Evolutionary conservation across 2,113 vertebrate genomes (phyloP).

Genomic region (Entelurus aequoreus): DNA sequence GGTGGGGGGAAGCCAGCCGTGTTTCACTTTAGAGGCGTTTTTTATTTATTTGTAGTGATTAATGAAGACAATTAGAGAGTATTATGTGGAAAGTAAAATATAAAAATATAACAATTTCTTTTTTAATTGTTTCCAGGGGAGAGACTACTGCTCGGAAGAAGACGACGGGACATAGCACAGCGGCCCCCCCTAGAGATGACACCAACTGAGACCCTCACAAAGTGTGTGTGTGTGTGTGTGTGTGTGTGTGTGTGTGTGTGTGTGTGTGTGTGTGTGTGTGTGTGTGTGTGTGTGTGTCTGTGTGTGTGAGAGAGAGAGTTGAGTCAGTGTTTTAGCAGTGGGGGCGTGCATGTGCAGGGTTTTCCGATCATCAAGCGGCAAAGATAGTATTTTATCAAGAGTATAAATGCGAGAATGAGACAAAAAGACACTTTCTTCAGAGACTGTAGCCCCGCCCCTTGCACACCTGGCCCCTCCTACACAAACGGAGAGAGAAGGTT

Average conservation of each 20-base stretch:
- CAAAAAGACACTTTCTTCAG: slow-evolving; percentile 42
- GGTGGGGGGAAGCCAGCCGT: too few species aligned
- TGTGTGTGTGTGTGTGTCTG: not conserved
- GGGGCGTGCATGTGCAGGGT: slow-evolving; percentile 24
- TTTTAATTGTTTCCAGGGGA: slow-evolving; percentile 76
- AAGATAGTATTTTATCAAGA: slow-evolving; percentile 52
- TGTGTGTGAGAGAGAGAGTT: not conserved
- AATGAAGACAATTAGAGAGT: not conserved
- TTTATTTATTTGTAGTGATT: not conserved
- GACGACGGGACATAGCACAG: slow-evolving; percentile 92
- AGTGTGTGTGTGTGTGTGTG: slow-evolving; percentile 50
- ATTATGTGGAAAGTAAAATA: too few species aligned
- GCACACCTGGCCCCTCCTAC: slow-evolving; percentile 22
- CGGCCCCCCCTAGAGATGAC: slow-evolving; percentile 25
- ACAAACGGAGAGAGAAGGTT: slow-evolving; percentile 35
- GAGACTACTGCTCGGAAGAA: slow-evolving; percentile 86
- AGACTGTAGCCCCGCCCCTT: slow-evolving; percentile 41
- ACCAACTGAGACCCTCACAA: slow-evolving; percentile 45
- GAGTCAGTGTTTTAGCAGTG: slow-evolving; percentile 50
- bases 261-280: slow-evolving; percentile 35
- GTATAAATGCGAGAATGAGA: slow-evolving; percentile 22
- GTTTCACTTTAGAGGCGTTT: too few species aligned
- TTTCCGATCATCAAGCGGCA: slow-evolving; percentile 38
- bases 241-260: slow-evolving; percentile 33
- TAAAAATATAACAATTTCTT: not conserved